phyloP scores from a whole-genome alignment of 2,888 invertebrate species.

The Drosophila anomelani region DNA sequence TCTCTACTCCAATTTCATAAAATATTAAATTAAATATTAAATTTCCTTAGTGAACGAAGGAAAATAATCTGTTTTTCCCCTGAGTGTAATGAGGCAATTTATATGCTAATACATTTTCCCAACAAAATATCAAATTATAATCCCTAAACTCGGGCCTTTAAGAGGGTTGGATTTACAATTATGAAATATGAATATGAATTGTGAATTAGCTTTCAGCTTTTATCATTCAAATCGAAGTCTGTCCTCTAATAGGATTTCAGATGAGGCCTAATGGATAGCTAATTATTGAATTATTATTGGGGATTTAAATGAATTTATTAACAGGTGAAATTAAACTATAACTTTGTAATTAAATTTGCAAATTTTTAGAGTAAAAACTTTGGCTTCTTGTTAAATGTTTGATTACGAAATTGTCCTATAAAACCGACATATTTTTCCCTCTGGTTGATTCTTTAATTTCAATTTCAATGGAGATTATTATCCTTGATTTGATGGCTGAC shows the following conservation, averaged over 20 bases:
- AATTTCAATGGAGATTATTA: background rate
- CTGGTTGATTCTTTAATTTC: background rate
- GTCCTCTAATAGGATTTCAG: constrained; percentile 51
- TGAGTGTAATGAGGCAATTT: constrained; percentile 70
- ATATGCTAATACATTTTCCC: constrained; percentile 71
- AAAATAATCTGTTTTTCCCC: background rate
- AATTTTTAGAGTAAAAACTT: too few relatives aligned
- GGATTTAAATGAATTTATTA: background rate
- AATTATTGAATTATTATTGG: background rate
- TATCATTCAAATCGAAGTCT: constrained; percentile 43
- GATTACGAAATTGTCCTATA: too few relatives aligned
- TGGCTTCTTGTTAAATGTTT: too few relatives aligned
- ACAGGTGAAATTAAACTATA: background rate
- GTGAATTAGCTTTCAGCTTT: constrained; percentile 39
- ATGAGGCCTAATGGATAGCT: constrained; percentile 21
- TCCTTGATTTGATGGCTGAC: constrained; percentile 3
- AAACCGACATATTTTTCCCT: too few relatives aligned
- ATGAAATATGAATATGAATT: constrained; percentile 47
- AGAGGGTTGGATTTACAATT: constrained; percentile 30
- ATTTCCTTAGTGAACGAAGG: background rate
- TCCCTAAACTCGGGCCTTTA: constrained; percentile 39
- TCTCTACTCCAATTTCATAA: background rate
- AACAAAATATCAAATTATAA: constrained; percentile 75
- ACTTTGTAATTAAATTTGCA: background rate
- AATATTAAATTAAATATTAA: constrained; percentile 1